Evolutionary conservation across 53 echinoderm and acorn worm genomes (phyloP), one percentile per base, ranked within the genome.

Genomic region (Echinometra lucunter): DNA sequence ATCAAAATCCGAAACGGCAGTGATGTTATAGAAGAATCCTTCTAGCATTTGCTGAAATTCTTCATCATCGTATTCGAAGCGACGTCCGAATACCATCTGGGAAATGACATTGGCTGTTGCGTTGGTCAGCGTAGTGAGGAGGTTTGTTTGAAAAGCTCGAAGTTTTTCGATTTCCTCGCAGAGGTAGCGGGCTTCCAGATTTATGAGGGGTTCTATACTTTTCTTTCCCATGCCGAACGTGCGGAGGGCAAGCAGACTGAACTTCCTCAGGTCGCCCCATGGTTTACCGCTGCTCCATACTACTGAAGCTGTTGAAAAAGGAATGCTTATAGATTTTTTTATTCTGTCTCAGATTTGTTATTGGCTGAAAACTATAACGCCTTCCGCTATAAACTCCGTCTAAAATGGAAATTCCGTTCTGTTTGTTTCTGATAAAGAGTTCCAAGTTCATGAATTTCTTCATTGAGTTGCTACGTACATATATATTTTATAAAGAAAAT

Each of bases 171-270:
- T 80, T 49, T 93, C 93, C 8, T 93, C 93, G 57, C 93, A 74
- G 3, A 93, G 93, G 75, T 93, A 74, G 19, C 80, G 75, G 16
- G 81, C 81, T 80, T 93, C 93, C 8, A 93, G 57, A 57, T 74
- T 93, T 19, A 93, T 93, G 10, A 74, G 93, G 19, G 93, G 93
- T 93, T 93, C 93, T 5, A 93, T 47, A 56, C 93, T 93, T 40
- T 80, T 93, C 80, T 93, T 93, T 40, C 93, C 93, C 93, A 93
- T 93, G 58, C 93, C 93, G 80, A 93, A 93, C 6, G 57, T n/a
- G 13, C 93, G 93, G 55, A 93, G 93, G 27, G 93, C 58, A 37
- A 57, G 35, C 49, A 93, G 75, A 74, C 93, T 15, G 28, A 93
- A 93, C 30, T 32, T 93, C 11, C 93, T 56, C 1, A 78, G 93